Evolutionary conservation across 1,140 invertebrate species (phyloP), one percentile per base, ranked within the genome.

Genomic region (Papilio dardanus): DNA sequence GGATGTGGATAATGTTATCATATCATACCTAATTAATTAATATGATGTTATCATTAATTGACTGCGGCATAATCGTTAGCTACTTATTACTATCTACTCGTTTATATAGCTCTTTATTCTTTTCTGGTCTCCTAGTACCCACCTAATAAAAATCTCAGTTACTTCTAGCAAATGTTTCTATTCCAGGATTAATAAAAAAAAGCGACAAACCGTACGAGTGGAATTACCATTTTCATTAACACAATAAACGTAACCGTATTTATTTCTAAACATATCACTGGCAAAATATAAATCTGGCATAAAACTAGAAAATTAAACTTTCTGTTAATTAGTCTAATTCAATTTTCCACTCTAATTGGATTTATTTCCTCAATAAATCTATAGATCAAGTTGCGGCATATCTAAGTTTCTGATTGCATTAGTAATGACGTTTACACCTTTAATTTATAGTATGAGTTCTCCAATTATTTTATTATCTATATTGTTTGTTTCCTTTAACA

Each of bases 321-420:
- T 62, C 12, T 28, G 14, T 12, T 28, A 30, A 67, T 68, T n/a
- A 68, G 10, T 12, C n/a, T 68, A 54, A 54, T 24, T 54, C 0
- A 8, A 3, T 54, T 24, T 54, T 54, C 21, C 10, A 54, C 21
- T 54, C 21, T 54, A 54, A 54, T 28, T 54, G 50, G 50, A 0
- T 24, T 54, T 24, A 24, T 24, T 24, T 24, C 50, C 50, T 54
- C 3, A 24, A 54, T 24, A 54, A 54, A 46, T 46, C 14, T 46
- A 46, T 46, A 24, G 21, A 24, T 24, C 8, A 24, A 2, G 21
- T 24, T 54, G 7, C 46, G 19, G 3, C 21, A 54, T 54, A 24
- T 54, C 7, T 24, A 54, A 54, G 50, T 54, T 54, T 54, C 21
- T 54, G 50, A 24, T 54, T 54, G 50, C 2, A 54, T 54, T 54